phyloP scores from a whole-genome alignment of 2,888 invertebrate species.

The Sphaerophoria taeniata region DNA sequence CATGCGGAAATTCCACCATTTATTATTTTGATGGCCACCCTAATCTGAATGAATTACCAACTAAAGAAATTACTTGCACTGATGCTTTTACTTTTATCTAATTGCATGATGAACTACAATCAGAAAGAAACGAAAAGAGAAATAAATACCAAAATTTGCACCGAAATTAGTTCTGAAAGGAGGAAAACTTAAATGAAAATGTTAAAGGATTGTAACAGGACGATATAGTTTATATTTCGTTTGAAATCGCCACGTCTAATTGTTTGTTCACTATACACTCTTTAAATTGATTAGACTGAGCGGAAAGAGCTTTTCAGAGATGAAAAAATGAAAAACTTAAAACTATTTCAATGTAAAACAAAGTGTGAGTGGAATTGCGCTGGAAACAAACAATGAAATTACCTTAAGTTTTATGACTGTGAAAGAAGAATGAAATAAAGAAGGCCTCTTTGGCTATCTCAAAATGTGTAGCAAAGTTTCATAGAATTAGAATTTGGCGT shows the following conservation, averaged over 20 bases:
- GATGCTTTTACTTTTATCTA: constrained; percentile 51
- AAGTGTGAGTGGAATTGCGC: constrained; percentile 4
- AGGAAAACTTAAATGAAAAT: not conserved
- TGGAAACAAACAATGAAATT: no score
- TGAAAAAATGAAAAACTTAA: not conserved
- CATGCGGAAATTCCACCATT: no score
- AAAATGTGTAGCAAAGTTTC: no score
- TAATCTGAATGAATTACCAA: constrained; percentile 40
- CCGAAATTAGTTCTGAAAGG: not conserved
- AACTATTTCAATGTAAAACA: constrained; percentile 2
- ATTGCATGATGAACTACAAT: constrained; percentile 57
- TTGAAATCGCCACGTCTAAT: constrained; percentile 25
- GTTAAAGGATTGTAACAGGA: constrained; percentile 10
- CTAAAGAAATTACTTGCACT: constrained; percentile 39
- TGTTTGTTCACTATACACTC: constrained; percentile 16
- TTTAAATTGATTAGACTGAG: constrained; percentile 1
- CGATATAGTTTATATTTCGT: constrained; percentile 19
- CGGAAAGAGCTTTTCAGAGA: not conserved
- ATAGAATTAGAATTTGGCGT: no score
- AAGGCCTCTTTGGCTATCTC: no score
- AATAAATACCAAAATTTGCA: not conserved
- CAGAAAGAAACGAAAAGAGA: not conserved
- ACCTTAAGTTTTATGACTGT: no score
- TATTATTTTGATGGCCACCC: no score
- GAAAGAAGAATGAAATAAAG: no score